Conservation (phyloP, 2,113 vertebrate genomes). For the Columbina picui region DNA sequence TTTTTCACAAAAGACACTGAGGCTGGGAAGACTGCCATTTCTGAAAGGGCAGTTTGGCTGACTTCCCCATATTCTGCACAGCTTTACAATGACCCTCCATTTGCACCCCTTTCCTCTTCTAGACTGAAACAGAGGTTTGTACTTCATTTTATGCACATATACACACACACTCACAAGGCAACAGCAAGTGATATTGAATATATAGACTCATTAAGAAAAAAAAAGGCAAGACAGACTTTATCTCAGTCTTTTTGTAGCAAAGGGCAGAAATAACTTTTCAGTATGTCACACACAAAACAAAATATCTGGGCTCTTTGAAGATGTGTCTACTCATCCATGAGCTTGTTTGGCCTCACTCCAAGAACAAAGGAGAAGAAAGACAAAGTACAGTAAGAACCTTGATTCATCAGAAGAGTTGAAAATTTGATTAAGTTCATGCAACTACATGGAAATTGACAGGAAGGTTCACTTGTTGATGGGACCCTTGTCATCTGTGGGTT, state of each 20-base stretch:
- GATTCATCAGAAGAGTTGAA: neutral
- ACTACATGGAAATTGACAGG: neutral
- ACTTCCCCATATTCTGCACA: neutral
- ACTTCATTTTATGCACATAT: neutral
- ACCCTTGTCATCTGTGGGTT: neutral
- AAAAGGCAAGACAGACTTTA: neutral
- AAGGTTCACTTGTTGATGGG: neutral
- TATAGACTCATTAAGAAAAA: neutral
- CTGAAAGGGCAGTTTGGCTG: slow-evolving; percentile 61
- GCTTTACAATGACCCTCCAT: neutral
- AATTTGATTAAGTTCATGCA: neutral
- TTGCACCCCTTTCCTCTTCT: neutral
- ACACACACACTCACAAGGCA: neutral
- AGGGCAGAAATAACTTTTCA: neutral
- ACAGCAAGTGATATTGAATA: neutral
- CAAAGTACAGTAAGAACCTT: neutral
- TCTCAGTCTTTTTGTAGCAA: neutral
- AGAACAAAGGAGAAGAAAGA: neutral
- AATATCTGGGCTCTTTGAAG: neutral
- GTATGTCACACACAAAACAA: neutral
- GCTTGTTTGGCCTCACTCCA: neutral
- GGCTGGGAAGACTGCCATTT: slow-evolving; percentile 74
- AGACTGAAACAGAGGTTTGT: neutral
- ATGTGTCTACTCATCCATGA: neutral
- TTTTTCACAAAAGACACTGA: slow-evolving; percentile 70